These are phyloP conservation scores for Heliconius hermathena DNA, from an alignment of 1,140 invertebrate genomes.

Conservation along the genomic window DNA sequence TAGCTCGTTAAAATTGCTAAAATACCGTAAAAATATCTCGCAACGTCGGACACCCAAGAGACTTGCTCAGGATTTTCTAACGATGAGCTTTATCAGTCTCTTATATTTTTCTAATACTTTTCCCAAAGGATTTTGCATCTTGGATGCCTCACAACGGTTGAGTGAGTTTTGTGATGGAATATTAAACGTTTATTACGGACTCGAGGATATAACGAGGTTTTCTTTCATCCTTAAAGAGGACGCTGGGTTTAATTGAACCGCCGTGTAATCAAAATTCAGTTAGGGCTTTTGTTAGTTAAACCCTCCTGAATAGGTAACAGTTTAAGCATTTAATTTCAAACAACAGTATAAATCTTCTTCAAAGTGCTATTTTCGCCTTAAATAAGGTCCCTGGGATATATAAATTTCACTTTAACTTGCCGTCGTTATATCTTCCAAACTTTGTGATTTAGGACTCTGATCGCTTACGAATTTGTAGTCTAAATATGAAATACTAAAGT, in stretches of 20 bases:
- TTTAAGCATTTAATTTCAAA: conserved; percentile 43
- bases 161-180: conserved; percentile 61
- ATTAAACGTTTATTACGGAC: conserved; percentile 55
- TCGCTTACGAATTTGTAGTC: conserved; percentile 1
- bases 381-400: conserved; percentile 37
- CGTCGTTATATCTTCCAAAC: conserved; percentile 14
- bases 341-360: conserved; percentile 43
- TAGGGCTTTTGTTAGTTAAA: conserved; percentile 42
- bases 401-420: conserved; percentile 35
- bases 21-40: conserved; percentile 77
- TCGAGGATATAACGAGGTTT: conserved; percentile 48
- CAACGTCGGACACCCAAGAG: conserved; percentile 71
- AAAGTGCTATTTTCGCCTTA: conserved; percentile 38
- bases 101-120: conserved; percentile 78
- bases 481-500: conserved; percentile 11
- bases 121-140: conserved; percentile 71
- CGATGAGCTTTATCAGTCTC: conserved; percentile 72
- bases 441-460: conserved; percentile 21
- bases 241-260: conserved; percentile 47
- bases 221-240: conserved; percentile 48
- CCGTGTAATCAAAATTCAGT: conserved; percentile 52
- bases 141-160: conserved; percentile 58
- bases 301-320: conserved; percentile 44
- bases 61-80: conserved; percentile 58
- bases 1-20: conserved; percentile 80